Conservation (phyloP, 2,113 vertebrate species). For the Corydoras maculifer region DNA sequence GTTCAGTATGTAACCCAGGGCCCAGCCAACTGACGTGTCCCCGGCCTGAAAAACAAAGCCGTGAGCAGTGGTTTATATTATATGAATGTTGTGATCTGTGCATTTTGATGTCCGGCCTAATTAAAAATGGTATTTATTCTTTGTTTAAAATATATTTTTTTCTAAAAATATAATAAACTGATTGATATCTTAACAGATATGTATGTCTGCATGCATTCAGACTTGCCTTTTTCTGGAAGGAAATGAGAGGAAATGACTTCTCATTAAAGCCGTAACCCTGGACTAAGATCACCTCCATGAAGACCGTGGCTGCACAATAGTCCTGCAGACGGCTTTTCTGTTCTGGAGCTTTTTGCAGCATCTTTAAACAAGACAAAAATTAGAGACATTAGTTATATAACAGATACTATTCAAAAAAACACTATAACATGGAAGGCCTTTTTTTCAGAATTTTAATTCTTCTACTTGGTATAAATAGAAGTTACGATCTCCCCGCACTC, state of each 20-base stretch:
- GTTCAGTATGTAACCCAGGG: slow-evolving; percentile 88
- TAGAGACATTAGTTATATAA: background rate
- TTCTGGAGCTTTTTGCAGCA: slow-evolving; percentile 39
- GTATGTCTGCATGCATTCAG: no score
- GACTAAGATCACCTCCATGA: slow-evolving; percentile 64
- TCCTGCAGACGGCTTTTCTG: slow-evolving; percentile 56
- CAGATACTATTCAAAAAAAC: background rate
- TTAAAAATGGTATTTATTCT: no score
- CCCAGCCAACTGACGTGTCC: slow-evolving; percentile 75
- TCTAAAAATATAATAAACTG: no score
- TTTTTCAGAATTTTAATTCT: no score
- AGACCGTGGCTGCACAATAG: slow-evolving; percentile 67
- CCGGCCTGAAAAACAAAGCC: slow-evolving; percentile 58
- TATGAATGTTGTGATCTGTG: no score
- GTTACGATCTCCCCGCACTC: no score
- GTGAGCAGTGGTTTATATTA: no score
- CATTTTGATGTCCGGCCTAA: no score
- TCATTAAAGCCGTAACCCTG: slow-evolving; percentile 70
- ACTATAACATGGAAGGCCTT: no score
- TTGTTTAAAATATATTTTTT: no score
- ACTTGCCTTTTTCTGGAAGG: slow-evolving; percentile 72
- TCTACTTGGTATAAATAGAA: no score
- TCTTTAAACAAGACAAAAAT: slow-evolving; percentile 43
- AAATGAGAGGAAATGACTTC: slow-evolving; percentile 61
- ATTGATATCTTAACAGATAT: no score